Base-by-base conservation (phyloP, 2,797 vertebrate genomes). In the Triplophysa bombifrons region DNA sequence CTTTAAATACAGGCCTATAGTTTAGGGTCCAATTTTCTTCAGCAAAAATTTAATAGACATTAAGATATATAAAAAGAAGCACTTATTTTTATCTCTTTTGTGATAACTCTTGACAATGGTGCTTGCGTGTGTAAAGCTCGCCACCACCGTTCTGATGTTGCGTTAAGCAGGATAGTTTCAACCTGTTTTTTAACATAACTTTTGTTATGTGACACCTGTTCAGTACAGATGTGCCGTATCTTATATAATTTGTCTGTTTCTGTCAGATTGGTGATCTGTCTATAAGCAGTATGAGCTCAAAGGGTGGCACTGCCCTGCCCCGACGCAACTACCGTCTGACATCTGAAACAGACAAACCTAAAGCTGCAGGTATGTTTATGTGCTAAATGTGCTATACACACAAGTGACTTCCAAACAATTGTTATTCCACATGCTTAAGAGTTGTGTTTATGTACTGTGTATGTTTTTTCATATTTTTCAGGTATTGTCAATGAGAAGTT, bases 401-500 rank as follows among this genome's bases (percentile, higher is more conserved):
- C 7, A 16, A n/a, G 1, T 22, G 19, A 51, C 44, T 66, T 34
- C 10, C 12, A 8, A 50, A 27, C 0, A n/a, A 0, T 10, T 14
- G 11, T 27, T 2, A 48, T 3, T 44, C 2, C 20, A 2, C 3
- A 16, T 20, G 16, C 16, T 25, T 4, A 8, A 46, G 14, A 6
- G 8, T 16, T 27, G 11, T 12, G 0, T 38, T 46, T 9, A 22
- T 51, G 13, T 56, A 3, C 10, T 44, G 13, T 56, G 2, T 10
- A 0, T 78, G 63, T 1, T n/a, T 65, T 1, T n/a, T 65, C 16
- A 20, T 65, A 41, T 76, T 20, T 61, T 20, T 61, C 86, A 99
- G 97, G 97, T 56, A 95, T 98, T 0, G 95, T 97, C 68, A 96
- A 94, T 5, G 96, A 97, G 91, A 96, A 94, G 87, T 87, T 98